Evolutionary conservation across 2,797 vertebrate genomes (phyloP), one percentile per base, ranked within the genome.

Genomic region (Falco peregrinus): DNA sequence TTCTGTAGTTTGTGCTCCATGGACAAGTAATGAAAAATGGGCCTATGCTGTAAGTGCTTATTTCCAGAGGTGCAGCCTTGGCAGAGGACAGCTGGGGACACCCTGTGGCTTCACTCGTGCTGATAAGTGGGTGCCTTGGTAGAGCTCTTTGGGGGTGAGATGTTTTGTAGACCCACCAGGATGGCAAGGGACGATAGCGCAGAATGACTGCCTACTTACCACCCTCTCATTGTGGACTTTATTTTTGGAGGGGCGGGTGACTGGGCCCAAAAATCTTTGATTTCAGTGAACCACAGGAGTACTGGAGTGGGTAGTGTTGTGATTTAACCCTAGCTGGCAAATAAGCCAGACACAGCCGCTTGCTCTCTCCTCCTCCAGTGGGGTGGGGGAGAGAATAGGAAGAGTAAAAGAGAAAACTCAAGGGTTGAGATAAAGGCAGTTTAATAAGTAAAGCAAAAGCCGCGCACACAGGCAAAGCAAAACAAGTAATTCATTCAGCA

Each of bases 221-320:
- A 53, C 4, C 8, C 21, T 20, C 22, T 63, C 1, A 0, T 5
- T 29, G n/a, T 39, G 45, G 22, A 6, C 61, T 51, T 79, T 77
- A 12, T 65, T 80, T 65, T 68, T 39, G 18, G 68, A 43, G 37
- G 16, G 16, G 14, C 0, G 0, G 5, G 4, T 69, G 50, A 8
- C n/a, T 35, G 33, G 29, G 5, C 43, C 25, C 39, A 24, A 10
- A 63, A 76, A 16, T 45, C 48, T 68, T 71, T 57, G 9, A 35
- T 76, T 21, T 33, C 26, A 33, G 63, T 43, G 39, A 53, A 31
- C 6, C 25, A 13, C n/a, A 39, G n/a, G 41, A 35, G 17, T 56
- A 11, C 45, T 37, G 45, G n/a, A 57, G 26, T 51, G 21, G 14
- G 14, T 11, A 24, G 16, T 41, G 29, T 16, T 0, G 1, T 29